Conservation (phyloP, 2,888 invertebrate species). For the Chirona hameri region DNA sequence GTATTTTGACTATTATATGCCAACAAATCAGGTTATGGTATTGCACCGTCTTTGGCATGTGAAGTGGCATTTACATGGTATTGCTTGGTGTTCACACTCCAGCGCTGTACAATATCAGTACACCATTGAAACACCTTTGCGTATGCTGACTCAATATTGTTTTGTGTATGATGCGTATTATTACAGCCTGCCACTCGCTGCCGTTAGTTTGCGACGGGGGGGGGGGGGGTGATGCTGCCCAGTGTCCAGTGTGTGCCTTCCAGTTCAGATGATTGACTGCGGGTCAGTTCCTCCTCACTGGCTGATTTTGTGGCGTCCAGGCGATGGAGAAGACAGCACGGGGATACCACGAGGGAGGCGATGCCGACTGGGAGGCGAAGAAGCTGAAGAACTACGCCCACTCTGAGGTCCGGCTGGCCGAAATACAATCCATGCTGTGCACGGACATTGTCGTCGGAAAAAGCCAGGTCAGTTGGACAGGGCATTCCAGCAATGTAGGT, state of each 20-base stretch:
- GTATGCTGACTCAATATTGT: too few species aligned
- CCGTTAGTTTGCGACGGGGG: neutral
- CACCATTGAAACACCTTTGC: too few species aligned
- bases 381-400: conserved; percentile 74
- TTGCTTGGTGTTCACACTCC: too few species aligned
- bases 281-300: neutral
- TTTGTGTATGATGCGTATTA: neutral
- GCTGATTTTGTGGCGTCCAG: conserved; percentile 45
- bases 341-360: conserved; percentile 88
- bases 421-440: conserved; percentile 85
- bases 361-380: conserved; percentile 89
- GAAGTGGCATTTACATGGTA: too few species aligned
- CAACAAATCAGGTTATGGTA: too few species aligned
- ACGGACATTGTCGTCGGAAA: conserved; percentile 66
- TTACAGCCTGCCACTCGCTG: neutral
- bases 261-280: neutral
- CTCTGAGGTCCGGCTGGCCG: conserved; percentile 84
- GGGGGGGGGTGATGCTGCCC: neutral
- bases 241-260: neutral
- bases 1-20: neutral
- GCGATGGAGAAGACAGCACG: conserved; percentile 77
- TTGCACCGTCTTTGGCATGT: too few species aligned
- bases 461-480: conserved; percentile 48
- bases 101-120: too few species aligned
- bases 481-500: too few species aligned